Conservation (phyloP, 2,797 vertebrate genomes). For the Sebastes melanostomus region DNA sequence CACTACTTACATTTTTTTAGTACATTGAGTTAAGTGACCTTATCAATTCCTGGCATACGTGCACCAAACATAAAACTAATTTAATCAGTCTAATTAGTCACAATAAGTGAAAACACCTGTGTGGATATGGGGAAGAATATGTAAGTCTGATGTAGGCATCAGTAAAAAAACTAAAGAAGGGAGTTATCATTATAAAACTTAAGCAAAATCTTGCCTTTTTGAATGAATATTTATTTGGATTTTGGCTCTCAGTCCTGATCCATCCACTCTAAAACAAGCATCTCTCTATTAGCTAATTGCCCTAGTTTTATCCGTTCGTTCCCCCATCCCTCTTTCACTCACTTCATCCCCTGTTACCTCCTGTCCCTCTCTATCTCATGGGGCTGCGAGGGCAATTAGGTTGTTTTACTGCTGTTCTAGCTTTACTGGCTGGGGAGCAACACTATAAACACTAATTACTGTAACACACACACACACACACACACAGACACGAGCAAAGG, state of each 20-base stretch:
- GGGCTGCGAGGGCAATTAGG: conserved; percentile 55
- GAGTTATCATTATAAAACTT: not conserved
- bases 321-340: conserved; percentile 25
- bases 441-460: conserved; percentile 66
- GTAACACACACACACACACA: conserved; percentile 10
- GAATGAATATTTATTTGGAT: not conserved
- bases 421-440: conserved; percentile 58
- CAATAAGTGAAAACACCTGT: not conserved
- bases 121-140: not conserved
- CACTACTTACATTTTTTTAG: not conserved
- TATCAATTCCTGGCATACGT: not conserved
- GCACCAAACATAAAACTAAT: not conserved
- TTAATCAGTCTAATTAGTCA: not conserved
- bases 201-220: not conserved
- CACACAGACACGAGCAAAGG: not conserved
- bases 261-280: not conserved
- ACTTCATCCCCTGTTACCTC: conserved; percentile 33
- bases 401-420: conserved; percentile 64
- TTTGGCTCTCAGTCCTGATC: not conserved
- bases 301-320: conserved; percentile 22
- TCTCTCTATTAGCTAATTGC: conserved; percentile 23
- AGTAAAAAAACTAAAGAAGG: not conserved
- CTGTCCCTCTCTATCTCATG: conserved; percentile 46
- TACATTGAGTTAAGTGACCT: not conserved
- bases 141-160: not conserved